Base-by-base conservation (phyloP, 2,113 vertebrate species). In the Chloroceryle aenea region DNA sequence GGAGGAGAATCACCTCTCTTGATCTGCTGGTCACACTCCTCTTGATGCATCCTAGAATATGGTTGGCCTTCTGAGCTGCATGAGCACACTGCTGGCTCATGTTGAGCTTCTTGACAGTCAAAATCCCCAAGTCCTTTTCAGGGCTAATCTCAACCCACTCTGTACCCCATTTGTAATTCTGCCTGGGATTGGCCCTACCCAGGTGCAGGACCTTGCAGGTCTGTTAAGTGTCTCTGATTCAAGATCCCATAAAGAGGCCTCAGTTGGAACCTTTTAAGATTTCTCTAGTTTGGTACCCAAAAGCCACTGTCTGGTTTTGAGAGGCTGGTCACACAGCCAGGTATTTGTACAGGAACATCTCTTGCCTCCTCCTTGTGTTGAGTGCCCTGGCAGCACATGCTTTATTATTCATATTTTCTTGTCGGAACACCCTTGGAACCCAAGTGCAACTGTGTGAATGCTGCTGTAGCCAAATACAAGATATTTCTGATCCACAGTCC, bases 371-470 rank as follows among this genome's bases (percentile, higher is more conserved):
- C 11, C 12, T 27, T n/a, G 25, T 38, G 23, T 26, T 4, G 4
- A 43, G 20, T 59, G n/a, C 29, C 25, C 25, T 59, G 66, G 36
- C 56, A 66, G n/a, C 42, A 43, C 6, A 3, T 12, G 27, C 2
- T 0, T 25, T 91, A 27, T 34, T 62, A 2, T 30, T 67, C 43
- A 5, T 6, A 4, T 67, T 61, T 84, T 53, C 26, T 59, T 66
- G 34, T 42, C 73, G 22, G 42, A 83, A 30, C 47, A 36, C 22
- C 36, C 16, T 10, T 63, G 52, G 56, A 42, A 73, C 48, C 20
- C 9, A 23, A 67, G 14, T 27, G 56, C 56, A 45, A 22, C 13
- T 45, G 4, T 0, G 2, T n/a, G 38, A 67, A 16, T 3, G 3
- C 58, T 26, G 13, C 52, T 87, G 0, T 30, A 22, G 21, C 19